phyloP scores from a whole-genome alignment of 2,797 vertebrate species.

The Zenarchopterus dispar region DNA sequence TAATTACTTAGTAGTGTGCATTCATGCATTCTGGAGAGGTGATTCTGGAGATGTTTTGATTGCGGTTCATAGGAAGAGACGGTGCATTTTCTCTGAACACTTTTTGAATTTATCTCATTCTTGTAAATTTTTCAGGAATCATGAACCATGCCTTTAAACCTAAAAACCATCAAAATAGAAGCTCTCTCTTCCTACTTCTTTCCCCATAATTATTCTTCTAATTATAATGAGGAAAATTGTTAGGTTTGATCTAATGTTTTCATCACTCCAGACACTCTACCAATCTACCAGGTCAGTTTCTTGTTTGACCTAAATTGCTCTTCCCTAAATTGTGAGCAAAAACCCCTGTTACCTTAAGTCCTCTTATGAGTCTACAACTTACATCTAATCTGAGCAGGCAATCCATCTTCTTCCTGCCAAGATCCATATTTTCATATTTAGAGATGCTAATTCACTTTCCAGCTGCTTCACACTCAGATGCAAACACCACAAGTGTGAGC shows the following conservation, averaged over 20 bases:
- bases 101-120: too few relatives aligned
- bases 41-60: too few relatives aligned
- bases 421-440: neutral
- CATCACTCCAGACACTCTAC: neutral
- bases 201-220: neutral
- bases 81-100: neutral
- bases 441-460: slow-evolving; percentile 13
- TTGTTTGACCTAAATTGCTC: neutral
- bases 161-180: too few relatives aligned
- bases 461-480: slow-evolving; percentile 7
- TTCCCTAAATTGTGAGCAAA: neutral
- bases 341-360: neutral
- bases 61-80: too few relatives aligned
- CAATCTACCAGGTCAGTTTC: neutral
- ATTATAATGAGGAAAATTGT: too few relatives aligned
- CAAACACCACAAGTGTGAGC: slow-evolving; percentile 7
- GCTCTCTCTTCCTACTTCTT: too few relatives aligned
- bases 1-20: too few relatives aligned
- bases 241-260: neutral
- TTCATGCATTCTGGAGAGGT: too few relatives aligned
- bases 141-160: too few relatives aligned
- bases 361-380: neutral
- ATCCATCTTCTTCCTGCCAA: neutral
- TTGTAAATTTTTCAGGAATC: too few relatives aligned
- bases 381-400: neutral